Base-by-base conservation (phyloP, 2,888 invertebrate species). In the Helicoverpa assulta region DNA sequence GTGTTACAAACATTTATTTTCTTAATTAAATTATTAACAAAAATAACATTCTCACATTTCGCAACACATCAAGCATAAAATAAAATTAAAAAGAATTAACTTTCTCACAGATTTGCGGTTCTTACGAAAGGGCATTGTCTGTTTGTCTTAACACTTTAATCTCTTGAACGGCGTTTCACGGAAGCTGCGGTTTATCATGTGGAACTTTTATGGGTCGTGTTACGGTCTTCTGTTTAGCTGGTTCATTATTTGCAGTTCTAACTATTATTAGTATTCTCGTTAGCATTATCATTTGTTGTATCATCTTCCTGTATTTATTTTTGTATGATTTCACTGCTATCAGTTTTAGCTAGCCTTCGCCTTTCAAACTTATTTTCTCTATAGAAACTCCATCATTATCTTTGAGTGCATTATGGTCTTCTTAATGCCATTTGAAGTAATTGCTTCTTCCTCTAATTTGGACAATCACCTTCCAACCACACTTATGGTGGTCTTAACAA, bases 71-170 rank as follows among this genome's bases (percentile, higher is more conserved):
- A 12, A 52, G 52, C 12, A 47, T 33, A n/a, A 64, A 64, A 67
- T 59, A 61, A 66, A 78, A 70, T 52, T 55, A 65, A 69, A 64
- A 70, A 68, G 37, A 54, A 52, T 47, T 50, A 68, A 67, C 69
- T 79, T 71, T 82, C 84, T 62, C 75, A 78, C 67, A 65, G 67
- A 54, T 68, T 54, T 58, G 61, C 53, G 69, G 63, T 69, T 61
- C 64, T 82, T 76, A 68, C 80, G 71, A 71, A 82, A 84, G 58
- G 61, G 74, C 56, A 78, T 72, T 73, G 77, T 82, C 55, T 82
- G 80, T 84, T 82, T 75, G 84, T 80, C 75, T 84, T 73, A 53
- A 64, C 66, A 70, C 55, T 75, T 80, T 80, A 72, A 82, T 82
- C 82, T 84, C 63, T 67, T 70, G 53, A 82, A 80, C 70, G 82